Evolutionary conservation across 2,888 invertebrate species (phyloP), one percentile per base, ranked within the genome.

Genomic region (Rotaria macrura): DNA sequence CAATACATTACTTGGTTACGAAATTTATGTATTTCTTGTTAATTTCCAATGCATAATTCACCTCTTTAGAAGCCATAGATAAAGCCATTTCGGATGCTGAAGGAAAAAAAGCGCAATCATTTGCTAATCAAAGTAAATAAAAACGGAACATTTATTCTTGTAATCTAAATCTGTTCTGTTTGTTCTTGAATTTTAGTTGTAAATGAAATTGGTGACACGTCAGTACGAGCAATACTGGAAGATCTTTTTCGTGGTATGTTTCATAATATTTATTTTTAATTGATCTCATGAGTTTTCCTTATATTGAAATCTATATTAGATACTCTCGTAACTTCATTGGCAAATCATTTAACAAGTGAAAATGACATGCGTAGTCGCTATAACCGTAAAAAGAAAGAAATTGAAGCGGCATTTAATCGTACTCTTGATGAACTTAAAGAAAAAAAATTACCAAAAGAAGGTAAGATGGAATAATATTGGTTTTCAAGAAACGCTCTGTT

Each of bases 231-330:
- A 40, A 74, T 74, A 10, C 43, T 74, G 23, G 74, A 74, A 40
- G 74, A 74, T 40, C 43, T 74, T 25, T 74, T 74, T 74, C 74
- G 74, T 74, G 74, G 74, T 74, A 74, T 65, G 5, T 55, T 10
- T 55, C 7, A 25, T 10, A n/a, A n/a, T 23, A 12, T n/a, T 10
- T n/a, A 23, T 9, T 23, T 29, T n/a, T n/a, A 14, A 65, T 65
- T 3, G 2, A 23, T 34, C 29, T 10, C 29, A 5, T 65, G 2
- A 23, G n/a, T 29, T n/a, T 14, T 65, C 5, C 3, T 29, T 65
- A 14, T 65, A 29, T 65, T 29, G 10, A 14, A 1, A 14, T 65
- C 3, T 65, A 65, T 65, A 29, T 29, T 74, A 74, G 74, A 74
- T 20, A 74, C 74, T 34, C 40, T 74, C 23, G 74, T 74, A 5